Conservation (phyloP, 2,797 vertebrate genomes). For the Cyclura pinguis region DNA sequence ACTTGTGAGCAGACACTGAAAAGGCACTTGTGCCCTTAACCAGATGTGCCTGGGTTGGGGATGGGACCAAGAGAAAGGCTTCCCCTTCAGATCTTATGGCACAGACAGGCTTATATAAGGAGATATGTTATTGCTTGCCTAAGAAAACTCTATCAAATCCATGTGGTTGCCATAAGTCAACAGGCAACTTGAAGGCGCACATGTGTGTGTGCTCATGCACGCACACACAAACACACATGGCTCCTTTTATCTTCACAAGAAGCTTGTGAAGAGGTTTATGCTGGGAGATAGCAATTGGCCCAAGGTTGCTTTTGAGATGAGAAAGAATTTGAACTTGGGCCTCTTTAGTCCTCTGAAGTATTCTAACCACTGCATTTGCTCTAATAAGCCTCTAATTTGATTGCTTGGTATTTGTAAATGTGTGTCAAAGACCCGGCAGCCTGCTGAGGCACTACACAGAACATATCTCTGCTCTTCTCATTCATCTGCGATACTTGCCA, state of each 20-base stretch:
- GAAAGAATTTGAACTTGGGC: background rate
- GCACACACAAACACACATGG: too few relatives aligned
- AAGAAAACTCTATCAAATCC: too few relatives aligned
- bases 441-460: background rate
- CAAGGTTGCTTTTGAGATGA: background rate
- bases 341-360: background rate
- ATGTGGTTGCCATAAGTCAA: too few relatives aligned
- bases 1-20: too few relatives aligned
- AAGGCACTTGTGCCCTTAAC: too few relatives aligned
- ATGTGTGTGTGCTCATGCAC: too few relatives aligned
- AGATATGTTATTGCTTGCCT: too few relatives aligned
- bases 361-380: background rate
- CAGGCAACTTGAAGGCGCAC: too few relatives aligned
- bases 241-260: background rate
- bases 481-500: background rate
- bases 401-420: background rate
- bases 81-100: too few relatives aligned
- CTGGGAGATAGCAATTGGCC: background rate
- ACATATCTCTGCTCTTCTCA: background rate
- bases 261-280: background rate
- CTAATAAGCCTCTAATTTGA: background rate
- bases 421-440: background rate
- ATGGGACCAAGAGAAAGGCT: too few relatives aligned
- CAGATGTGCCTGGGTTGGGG: too few relatives aligned
- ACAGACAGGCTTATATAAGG: too few relatives aligned